A percentile compares a stretch with the other conserved stretches of the same genome.
These are phyloP conservation scores for Hetaerina titia DNA, from an alignment of 2,888 invertebrate species.

Conservation along the genomic window DNA sequence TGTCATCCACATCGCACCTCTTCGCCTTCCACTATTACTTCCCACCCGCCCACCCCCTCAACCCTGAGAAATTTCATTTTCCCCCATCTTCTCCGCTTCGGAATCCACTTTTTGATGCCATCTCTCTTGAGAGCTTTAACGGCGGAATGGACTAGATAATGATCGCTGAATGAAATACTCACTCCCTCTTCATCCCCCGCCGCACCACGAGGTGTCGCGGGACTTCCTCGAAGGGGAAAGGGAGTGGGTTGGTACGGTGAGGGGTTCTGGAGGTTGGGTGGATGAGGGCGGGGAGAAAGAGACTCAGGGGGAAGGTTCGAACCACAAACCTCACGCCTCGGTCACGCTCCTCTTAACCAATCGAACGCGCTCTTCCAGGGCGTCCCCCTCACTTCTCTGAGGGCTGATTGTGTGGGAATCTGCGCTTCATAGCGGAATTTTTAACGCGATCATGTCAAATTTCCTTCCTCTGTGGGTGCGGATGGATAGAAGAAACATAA, in stretches of 20 bases:
- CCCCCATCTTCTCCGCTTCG: background rate
- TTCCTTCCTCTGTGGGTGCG: background rate
- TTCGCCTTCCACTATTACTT: background rate
- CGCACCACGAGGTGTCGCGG: too few relatives aligned
- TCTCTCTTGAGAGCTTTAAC: slow-evolving; percentile 27
- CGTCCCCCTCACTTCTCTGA: too few relatives aligned
- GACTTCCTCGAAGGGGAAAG: background rate
- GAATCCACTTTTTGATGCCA: slow-evolving; percentile 28
- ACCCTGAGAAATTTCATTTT: background rate
- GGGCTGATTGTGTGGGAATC: background rate
- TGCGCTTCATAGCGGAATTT: background rate
- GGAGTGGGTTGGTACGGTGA: background rate
- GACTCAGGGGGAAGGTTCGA: background rate
- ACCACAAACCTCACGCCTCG: background rate
- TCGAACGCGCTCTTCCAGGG: background rate
- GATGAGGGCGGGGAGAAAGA: background rate
- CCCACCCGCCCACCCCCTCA: background rate
- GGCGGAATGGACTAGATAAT: slow-evolving; percentile 44
- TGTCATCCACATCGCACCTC: background rate
- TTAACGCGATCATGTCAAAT: too few relatives aligned
- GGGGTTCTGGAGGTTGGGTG: background rate
- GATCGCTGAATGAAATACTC: slow-evolving; percentile 3
- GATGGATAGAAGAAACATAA: background rate
- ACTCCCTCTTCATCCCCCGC: too few relatives aligned
- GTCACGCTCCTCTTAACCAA: background rate